Evolutionary conservation across 64 coral and sea anemone species (phyloP).

Genomic region (Orbicella faveolata): DNA sequence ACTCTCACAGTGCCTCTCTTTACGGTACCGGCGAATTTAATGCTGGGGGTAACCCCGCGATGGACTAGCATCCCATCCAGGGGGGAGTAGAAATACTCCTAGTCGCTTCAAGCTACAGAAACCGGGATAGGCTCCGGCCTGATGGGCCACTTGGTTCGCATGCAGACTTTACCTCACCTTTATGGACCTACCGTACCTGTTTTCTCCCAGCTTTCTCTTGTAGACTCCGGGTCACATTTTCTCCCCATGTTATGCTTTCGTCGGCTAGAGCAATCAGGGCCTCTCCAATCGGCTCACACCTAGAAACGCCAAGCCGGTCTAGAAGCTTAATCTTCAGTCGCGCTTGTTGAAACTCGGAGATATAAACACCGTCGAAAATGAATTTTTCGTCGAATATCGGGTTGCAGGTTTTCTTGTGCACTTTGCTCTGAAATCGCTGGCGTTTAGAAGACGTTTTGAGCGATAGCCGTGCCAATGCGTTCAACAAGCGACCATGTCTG

Average conservation of each 20-base stretch:
- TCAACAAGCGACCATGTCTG: conserved; percentile 49
- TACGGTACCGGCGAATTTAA: too few species aligned
- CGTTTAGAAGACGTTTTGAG: conserved; percentile 66
- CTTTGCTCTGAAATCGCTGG: conserved; percentile 59
- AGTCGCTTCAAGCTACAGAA: too few species aligned
- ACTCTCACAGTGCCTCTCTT: too few species aligned
- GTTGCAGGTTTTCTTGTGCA: conserved; percentile 85
- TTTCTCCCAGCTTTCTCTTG: conserved; percentile 31
- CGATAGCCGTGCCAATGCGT: conserved; percentile 60
- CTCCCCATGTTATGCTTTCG: conserved; percentile 36
- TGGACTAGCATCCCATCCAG: too few species aligned
- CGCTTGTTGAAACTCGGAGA: conserved; percentile 48
- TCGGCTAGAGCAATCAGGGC: conserved; percentile 29
- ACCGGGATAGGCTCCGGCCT: too few species aligned
- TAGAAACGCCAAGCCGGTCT: conserved; percentile 19
- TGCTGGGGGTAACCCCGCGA: too few species aligned
- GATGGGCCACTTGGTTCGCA: too few species aligned
- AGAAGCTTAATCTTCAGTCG: conserved; percentile 57
- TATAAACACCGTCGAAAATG: conserved; percentile 51
- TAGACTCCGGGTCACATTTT: conserved; percentile 9
- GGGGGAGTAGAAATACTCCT: too few species aligned
- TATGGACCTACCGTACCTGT: background rate
- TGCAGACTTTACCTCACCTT: too few species aligned
- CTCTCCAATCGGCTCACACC: conserved; percentile 68
- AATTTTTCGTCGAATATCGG: conserved; percentile 79